These are phyloP conservation scores for Nicator chloris DNA, from an alignment of 2,113 vertebrate species.

Conservation along the genomic window DNA sequence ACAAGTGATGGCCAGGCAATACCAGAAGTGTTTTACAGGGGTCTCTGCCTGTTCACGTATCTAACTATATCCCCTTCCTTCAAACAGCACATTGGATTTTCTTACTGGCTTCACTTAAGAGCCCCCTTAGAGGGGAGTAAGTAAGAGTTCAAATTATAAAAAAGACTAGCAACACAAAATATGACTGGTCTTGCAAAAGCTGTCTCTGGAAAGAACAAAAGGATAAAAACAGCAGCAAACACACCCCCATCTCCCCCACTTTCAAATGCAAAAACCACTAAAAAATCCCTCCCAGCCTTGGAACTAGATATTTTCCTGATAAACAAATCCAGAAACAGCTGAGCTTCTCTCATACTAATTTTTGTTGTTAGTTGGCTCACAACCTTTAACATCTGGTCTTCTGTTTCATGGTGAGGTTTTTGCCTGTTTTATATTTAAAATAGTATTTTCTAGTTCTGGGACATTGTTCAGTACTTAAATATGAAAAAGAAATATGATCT, in stretches of 20 bases:
- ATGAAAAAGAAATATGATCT: background rate
- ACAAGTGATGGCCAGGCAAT: background rate
- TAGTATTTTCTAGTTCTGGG: background rate
- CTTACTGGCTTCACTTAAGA: background rate
- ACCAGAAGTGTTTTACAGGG: background rate
- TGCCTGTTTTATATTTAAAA: constrained; percentile 43
- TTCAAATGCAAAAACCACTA: background rate
- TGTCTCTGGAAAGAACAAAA: constrained; percentile 10
- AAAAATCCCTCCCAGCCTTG: background rate
- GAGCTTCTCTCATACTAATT: constrained; percentile 31
- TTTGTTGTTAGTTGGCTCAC: constrained; percentile 27
- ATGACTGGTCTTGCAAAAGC: background rate
- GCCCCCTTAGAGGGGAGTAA: background rate
- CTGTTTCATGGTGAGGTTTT: constrained; percentile 12
- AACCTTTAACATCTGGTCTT: constrained; percentile 42
- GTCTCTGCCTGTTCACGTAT: background rate
- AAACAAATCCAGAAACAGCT: constrained; percentile 44
- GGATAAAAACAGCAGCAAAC: constrained; percentile 15
- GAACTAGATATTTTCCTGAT: constrained; percentile 7
- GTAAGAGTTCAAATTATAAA: background rate
- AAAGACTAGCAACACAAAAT: background rate
- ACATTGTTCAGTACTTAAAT: background rate
- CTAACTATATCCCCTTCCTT: background rate
- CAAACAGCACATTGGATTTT: background rate
- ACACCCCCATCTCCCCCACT: accelerated